phyloP scores from a whole-genome alignment of 2,113 vertebrate species.

The Isichthys henryi region DNA sequence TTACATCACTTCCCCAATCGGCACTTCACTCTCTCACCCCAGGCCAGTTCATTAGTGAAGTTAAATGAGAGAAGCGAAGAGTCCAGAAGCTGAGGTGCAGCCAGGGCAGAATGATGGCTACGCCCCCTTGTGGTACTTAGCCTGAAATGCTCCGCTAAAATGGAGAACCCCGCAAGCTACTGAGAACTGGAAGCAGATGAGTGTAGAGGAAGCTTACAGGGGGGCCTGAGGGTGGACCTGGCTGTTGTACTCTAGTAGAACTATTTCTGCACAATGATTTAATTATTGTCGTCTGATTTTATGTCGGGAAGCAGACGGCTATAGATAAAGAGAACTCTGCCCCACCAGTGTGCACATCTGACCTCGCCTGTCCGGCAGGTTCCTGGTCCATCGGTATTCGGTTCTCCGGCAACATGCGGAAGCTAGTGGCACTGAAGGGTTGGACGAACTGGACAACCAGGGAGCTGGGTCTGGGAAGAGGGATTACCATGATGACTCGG shows the following conservation, averaged over 20 bases:
- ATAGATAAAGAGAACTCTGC: not conserved
- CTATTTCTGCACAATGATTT: not conserved
- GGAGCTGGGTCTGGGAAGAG: slow-evolving; percentile 50
- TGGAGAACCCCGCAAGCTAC: not conserved
- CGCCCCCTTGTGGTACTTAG: not conserved
- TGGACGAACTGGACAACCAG: slow-evolving; percentile 62
- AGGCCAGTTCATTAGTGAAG: not conserved
- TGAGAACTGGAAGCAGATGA: not conserved
- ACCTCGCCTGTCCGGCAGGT: slow-evolving; percentile 53
- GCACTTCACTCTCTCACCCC: not conserved
- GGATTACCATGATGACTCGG: slow-evolving; percentile 81
- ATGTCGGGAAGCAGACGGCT: not conserved
- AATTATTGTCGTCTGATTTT: not conserved
- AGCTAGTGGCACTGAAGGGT: slow-evolving; percentile 68
- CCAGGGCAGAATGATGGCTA: not conserved
- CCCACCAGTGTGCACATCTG: not conserved
- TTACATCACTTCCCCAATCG: not conserved
- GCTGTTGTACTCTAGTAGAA: not conserved
- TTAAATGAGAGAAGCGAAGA: not conserved
- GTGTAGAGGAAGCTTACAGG: not conserved
- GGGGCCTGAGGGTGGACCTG: not conserved
- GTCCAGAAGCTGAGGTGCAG: not conserved
- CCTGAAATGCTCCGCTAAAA: not conserved
- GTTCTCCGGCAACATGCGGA: slow-evolving; percentile 78
- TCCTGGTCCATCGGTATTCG: slow-evolving; percentile 85